These are phyloP conservation scores for Clanis bilineata DNA, from an alignment of 2,888 invertebrate genomes.

Conservation along the genomic window DNA sequence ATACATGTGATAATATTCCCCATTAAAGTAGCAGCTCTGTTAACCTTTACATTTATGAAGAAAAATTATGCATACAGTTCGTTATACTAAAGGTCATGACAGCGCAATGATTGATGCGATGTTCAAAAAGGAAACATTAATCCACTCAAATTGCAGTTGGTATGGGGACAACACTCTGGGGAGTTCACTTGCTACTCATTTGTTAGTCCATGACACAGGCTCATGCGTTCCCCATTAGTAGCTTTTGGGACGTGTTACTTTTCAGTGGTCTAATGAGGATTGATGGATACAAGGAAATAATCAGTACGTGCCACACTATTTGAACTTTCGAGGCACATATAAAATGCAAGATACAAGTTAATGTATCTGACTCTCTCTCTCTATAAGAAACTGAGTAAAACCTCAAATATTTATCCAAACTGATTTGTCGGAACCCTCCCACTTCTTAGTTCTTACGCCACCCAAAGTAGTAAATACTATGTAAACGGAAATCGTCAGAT, in stretches of 20 bases:
- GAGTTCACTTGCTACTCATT: slow-evolving; percentile 37
- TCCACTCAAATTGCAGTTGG: not conserved
- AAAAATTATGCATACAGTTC: slow-evolving; percentile 9
- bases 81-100: slow-evolving; percentile 6
- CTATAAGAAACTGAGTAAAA: too few species aligned
- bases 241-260: not conserved
- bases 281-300: too few species aligned
- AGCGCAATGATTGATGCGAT: not conserved
- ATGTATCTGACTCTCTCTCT: too few species aligned
- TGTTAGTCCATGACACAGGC: not conserved
- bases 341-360: too few species aligned
- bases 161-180: slow-evolving; percentile 42
- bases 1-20: not conserved
- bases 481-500: too few species aligned
- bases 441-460: too few species aligned
- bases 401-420: too few species aligned
- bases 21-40: too few species aligned
- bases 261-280: not conserved
- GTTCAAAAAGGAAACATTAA: not conserved
- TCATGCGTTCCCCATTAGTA: not conserved
- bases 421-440: too few species aligned
- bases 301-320: too few species aligned
- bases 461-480: too few species aligned
- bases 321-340: too few species aligned
- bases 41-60: slow-evolving; percentile 1